phyloP scores from a whole-genome alignment of 2,113 vertebrate genomes.

The Equus przewalskii region DNA sequence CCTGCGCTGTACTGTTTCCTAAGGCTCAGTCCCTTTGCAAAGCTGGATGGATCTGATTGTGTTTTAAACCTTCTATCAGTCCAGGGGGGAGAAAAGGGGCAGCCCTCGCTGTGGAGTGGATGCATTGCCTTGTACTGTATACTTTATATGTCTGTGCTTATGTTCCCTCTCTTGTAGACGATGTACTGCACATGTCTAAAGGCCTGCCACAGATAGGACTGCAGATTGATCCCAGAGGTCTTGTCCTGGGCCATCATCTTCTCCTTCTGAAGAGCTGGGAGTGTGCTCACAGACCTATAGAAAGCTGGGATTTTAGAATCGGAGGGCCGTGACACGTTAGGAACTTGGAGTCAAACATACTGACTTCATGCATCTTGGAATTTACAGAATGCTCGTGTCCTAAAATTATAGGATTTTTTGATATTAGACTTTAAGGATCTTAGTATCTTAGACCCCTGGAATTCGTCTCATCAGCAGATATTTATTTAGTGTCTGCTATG shows the following conservation, averaged over 20 bases:
- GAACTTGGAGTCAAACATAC: not conserved
- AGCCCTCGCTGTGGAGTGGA: not conserved
- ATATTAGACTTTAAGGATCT: not conserved
- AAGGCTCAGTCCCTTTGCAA: not conserved
- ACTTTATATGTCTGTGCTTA: constrained; percentile 79
- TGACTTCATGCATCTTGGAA: not conserved
- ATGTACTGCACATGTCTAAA: constrained; percentile 81
- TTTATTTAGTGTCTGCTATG: not conserved
- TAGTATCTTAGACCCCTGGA: not conserved
- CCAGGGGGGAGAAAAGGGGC: not conserved
- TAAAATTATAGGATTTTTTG: not conserved
- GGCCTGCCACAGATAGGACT: not conserved
- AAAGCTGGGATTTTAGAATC: not conserved
- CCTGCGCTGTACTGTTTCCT: not conserved
- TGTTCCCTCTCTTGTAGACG: constrained; percentile 57
- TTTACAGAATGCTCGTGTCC: not conserved
- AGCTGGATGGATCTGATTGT: not conserved
- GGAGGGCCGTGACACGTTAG: not conserved
- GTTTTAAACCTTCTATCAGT: not conserved
- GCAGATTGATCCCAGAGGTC: not conserved
- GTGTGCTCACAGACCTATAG: not conserved
- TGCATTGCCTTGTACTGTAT: constrained; percentile 84
- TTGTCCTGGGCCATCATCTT: not conserved
- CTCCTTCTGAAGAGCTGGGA: constrained; percentile 48
- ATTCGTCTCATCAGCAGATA: not conserved